A percentile compares a stretch with the other conserved stretches of the same genome.
These are phyloP conservation scores for Drosophila siamana DNA, from an alignment of 2,888 invertebrate species.

Conservation along the genomic window DNA sequence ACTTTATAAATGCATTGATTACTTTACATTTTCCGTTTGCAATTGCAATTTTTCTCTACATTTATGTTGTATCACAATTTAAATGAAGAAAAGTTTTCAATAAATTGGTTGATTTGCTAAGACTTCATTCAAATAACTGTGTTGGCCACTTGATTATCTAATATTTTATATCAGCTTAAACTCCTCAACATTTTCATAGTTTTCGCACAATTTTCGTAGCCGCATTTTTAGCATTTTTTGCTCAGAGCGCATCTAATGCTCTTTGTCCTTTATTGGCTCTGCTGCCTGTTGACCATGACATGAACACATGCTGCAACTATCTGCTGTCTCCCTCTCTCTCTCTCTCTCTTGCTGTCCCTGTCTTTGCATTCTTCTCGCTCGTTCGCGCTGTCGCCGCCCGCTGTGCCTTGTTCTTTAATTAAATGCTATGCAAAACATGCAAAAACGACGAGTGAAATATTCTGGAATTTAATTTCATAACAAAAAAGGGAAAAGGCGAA, in stretches of 20 bases:
- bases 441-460: constrained; percentile 16
- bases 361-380: background rate
- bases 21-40: too few species aligned
- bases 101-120: too few species aligned
- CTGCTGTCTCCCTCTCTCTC: background rate
- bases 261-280: constrained; percentile 20
- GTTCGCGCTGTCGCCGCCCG: background rate
- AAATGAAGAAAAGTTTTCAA: too few species aligned
- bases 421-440: constrained; percentile 36
- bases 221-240: background rate
- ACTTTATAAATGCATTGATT: too few species aligned
- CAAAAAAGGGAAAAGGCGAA: constrained; percentile 39
- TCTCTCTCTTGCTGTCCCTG: background rate
- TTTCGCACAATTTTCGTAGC: background rate
- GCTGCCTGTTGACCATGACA: constrained; percentile 63
- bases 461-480: constrained; percentile 54
- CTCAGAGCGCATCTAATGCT: constrained; percentile 13
- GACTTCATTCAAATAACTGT: too few species aligned
- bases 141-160: too few species aligned
- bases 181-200: background rate
- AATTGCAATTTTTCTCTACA: too few species aligned
- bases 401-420: constrained; percentile 44
- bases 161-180: too few species aligned
- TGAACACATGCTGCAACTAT: constrained; percentile 23
- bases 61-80: too few species aligned